These are phyloP conservation scores for Busseola fusca DNA, from an alignment of 2,888 invertebrate genomes.

Conservation along the genomic window DNA sequence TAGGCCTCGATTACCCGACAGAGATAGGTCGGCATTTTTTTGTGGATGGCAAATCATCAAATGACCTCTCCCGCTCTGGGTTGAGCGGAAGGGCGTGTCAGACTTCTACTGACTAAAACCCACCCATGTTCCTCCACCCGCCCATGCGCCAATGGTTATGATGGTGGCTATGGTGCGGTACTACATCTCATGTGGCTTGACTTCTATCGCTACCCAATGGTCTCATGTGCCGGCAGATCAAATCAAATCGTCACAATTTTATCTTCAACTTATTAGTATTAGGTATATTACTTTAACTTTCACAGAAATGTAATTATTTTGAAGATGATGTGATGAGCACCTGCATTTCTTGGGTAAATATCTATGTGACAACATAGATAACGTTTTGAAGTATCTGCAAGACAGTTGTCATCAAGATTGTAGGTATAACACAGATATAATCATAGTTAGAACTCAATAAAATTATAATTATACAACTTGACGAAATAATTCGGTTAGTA, in stretches of 20 bases:
- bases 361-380: slow-evolving; percentile 37
- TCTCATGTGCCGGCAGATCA: neutral
- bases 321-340: slow-evolving; percentile 12
- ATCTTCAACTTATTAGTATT: neutral
- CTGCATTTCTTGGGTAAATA: slow-evolving; percentile 26
- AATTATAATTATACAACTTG: neutral
- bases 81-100: no score
- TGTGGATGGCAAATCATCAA: no score
- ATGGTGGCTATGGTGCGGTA: neutral
- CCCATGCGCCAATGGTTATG: no score
- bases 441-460: slow-evolving; percentile 5
- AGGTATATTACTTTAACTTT: neutral
- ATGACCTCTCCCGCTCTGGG: no score
- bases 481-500: neutral
- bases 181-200: neutral
- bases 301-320: slow-evolving; percentile 3
- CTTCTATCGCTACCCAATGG: neutral
- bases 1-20: no score
- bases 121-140: no score
- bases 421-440: slow-evolving; percentile 22
- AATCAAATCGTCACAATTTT: neutral
- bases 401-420: slow-evolving; percentile 25
- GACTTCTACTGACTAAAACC: no score
- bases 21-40: no score
- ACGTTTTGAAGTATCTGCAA: slow-evolving; percentile 35